phyloP scores from a whole-genome alignment of 92 coral and sea anemone genomes.

The Siderastrea radians region DNA sequence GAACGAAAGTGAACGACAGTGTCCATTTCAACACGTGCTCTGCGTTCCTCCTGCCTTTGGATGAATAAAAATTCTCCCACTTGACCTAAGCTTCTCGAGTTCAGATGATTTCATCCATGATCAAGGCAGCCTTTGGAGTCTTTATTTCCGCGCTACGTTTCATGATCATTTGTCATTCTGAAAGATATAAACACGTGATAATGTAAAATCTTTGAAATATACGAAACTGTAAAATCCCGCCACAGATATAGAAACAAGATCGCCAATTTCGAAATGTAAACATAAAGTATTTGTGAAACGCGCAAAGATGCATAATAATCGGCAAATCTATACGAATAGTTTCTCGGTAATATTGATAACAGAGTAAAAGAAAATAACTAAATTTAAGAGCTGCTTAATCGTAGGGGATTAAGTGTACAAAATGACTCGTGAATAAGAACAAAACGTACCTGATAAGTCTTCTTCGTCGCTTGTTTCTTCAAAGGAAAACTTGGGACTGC shows the following conservation, averaged over 20 bases:
- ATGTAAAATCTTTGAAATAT: not conserved
- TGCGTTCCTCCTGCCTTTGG: not conserved
- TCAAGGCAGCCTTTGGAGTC: not conserved
- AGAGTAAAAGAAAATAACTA: too few species aligned
- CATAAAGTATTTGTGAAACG: not conserved
- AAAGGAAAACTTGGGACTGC: slow-evolving; percentile 28
- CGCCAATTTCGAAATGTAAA: not conserved
- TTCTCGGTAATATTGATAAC: too few species aligned
- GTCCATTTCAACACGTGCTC: not conserved
- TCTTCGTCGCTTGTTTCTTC: slow-evolving; percentile 49
- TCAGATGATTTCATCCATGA: not conserved
- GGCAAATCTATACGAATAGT: too few species aligned
- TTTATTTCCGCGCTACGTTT: not conserved
- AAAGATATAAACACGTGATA: not conserved
- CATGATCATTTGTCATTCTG: slow-evolving; percentile 19
- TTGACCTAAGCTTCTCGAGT: not conserved
- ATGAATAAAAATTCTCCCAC: not conserved
- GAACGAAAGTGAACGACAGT: not conserved
- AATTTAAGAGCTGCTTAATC: not conserved
- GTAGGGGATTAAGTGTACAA: not conserved
- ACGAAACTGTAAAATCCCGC: not conserved
- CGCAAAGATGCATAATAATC: not conserved
- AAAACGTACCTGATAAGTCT: slow-evolving; percentile 13
- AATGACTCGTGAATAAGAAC: not conserved
- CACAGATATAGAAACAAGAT: not conserved